Percentiles rank a stretch among this genome's conserved stretches.
Conservation (phyloP, 23 tunicate species). For the Trididemnum miniatum region DNA sequence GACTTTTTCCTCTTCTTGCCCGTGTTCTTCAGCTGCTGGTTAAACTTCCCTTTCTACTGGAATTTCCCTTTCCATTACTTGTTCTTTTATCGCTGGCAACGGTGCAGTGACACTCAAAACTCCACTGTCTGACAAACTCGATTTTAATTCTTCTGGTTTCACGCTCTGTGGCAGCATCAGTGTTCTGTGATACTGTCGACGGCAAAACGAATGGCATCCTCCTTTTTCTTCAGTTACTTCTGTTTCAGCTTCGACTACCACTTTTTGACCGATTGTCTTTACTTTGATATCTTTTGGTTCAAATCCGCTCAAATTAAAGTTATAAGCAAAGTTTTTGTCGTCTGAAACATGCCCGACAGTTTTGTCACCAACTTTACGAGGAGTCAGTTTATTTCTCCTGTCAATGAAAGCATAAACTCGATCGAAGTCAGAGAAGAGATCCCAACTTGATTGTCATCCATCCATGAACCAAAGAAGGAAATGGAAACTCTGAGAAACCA, state of each 20-base stretch:
- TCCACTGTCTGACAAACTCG: slow-evolving; percentile 30
- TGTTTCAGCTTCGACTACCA: slow-evolving; percentile 43
- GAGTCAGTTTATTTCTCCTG: not conserved
- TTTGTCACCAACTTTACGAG: not conserved
- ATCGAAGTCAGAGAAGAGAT: slow-evolving; percentile 6
- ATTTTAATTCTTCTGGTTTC: slow-evolving; percentile 47
- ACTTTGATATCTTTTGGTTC: slow-evolving; percentile 29
- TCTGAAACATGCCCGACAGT: slow-evolving; percentile 18
- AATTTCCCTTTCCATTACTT: slow-evolving; percentile 17
- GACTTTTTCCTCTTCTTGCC: too few species aligned
- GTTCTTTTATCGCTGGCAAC: not conserved
- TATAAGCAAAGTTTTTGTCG: slow-evolving; percentile 25
- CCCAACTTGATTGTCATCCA: slow-evolving; percentile 9
- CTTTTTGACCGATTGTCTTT: slow-evolving; percentile 51
- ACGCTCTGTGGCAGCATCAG: slow-evolving; percentile 47
- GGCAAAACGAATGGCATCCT: slow-evolving; percentile 19
- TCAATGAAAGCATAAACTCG: not conserved
- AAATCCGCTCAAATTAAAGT: slow-evolving; percentile 31
- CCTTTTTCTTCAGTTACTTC: slow-evolving; percentile 25
- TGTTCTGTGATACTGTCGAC: slow-evolving; percentile 50
- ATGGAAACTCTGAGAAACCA: not conserved
- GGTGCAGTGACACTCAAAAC: slow-evolving; percentile 60
- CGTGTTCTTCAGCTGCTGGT: slow-evolving; percentile 10
- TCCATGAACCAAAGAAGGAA: not conserved
- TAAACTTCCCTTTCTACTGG: not conserved